These are phyloP conservation scores for Chrysina gloriosa DNA, from an alignment of 2,888 invertebrate genomes.

Conservation along the genomic window DNA sequence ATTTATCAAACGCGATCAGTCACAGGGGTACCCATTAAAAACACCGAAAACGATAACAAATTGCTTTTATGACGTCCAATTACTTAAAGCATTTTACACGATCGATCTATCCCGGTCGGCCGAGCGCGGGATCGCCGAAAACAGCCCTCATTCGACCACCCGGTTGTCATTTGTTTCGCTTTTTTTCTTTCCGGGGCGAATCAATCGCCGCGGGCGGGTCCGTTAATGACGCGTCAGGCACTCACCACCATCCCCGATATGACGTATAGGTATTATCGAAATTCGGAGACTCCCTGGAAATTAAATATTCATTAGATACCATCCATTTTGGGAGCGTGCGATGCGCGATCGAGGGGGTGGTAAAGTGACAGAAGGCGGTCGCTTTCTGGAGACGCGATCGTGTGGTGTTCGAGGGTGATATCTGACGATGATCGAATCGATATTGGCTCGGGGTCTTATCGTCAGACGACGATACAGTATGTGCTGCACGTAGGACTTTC, in stretches of 20 bases:
- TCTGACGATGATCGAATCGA: background rate
- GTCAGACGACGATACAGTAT: background rate
- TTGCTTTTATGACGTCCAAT: slow-evolving; percentile 34
- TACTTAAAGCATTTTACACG: slow-evolving; percentile 34
- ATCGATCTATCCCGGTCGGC: slow-evolving; percentile 17
- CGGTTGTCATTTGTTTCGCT: background rate
- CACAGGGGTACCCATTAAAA: slow-evolving; percentile 9
- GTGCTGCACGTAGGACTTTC: background rate
- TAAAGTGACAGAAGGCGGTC: background rate
- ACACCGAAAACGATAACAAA: slow-evolving; percentile 28
- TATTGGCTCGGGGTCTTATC: background rate
- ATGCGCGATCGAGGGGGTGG: background rate
- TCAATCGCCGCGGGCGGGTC: background rate
- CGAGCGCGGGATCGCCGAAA: background rate
- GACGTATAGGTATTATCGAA: background rate
- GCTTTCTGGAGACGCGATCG: too few species aligned
- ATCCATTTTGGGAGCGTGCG: slow-evolving; percentile 5
- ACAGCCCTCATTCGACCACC: background rate
- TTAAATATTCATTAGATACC: slow-evolving; percentile 26
- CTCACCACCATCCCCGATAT: background rate
- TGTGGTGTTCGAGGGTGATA: too few species aligned
- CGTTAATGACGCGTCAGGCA: slow-evolving; percentile 1
- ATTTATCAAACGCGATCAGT: slow-evolving; percentile 31
- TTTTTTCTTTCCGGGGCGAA: slow-evolving; percentile 9
- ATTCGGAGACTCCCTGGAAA: background rate